Percentiles rank a stretch among this genome's conserved stretches.
These are phyloP conservation scores for Hydractinia symbiolongicarpus DNA, from an alignment of 30 jellyfish, hydroid and myxozoan species.

Conservation along the genomic window DNA sequence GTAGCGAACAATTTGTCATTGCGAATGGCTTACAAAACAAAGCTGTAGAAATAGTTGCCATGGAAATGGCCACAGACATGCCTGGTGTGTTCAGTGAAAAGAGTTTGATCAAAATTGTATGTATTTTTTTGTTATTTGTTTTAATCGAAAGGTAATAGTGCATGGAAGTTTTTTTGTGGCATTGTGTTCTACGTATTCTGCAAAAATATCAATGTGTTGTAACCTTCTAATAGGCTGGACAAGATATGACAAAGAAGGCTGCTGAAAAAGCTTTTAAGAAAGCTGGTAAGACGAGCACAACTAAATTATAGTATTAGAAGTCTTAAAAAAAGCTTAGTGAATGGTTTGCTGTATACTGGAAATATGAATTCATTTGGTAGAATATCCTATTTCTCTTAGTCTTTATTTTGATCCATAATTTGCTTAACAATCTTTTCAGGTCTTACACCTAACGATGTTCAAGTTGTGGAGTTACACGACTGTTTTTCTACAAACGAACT, in stretches of 20 bases:
- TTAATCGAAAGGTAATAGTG: not conserved
- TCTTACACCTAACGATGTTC: slow-evolving; percentile 56
- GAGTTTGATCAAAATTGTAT: slow-evolving; percentile 76
- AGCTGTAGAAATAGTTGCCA: slow-evolving; percentile 89
- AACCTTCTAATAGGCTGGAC: slow-evolving; percentile 55
- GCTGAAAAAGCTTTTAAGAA: slow-evolving; percentile 52
- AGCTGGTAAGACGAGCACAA: slow-evolving; percentile 53
- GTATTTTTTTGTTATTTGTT: not conserved
- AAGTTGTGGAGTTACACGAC: slow-evolving; percentile 79
- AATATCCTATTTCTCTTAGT: too few species aligned
- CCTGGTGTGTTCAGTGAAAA: slow-evolving; percentile 78
- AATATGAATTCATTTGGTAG: too few species aligned
- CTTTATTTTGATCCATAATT: too few species aligned
- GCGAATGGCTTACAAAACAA: slow-evolving; percentile 63
- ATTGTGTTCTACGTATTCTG: too few species aligned
- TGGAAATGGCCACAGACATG: slow-evolving; percentile 97
- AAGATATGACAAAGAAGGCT: slow-evolving; percentile 85
- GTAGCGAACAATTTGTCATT: slow-evolving; percentile 69
- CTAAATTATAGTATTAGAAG: not conserved
- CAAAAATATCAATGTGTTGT: too few species aligned
- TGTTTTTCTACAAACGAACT: slow-evolving; percentile 81
- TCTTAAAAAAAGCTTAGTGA: not conserved
- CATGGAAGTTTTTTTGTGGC: too few species aligned
- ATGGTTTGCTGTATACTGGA: not conserved
- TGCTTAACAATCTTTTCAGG: slow-evolving; percentile 30